phyloP scores from a whole-genome alignment of 2,797 vertebrate species.

The Molossus molossus region DNA sequence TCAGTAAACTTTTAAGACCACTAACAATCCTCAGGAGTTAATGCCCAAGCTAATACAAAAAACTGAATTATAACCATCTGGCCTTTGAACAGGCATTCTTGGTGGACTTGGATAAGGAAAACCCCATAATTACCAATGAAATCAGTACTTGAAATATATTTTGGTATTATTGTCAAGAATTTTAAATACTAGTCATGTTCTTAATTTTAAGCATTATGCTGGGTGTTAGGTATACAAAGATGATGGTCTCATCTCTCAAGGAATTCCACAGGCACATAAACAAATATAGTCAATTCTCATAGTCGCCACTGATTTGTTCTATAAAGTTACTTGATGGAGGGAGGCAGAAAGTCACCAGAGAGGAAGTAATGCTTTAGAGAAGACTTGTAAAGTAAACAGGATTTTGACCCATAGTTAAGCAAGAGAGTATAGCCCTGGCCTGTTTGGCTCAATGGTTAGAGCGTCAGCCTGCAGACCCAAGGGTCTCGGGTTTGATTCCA shows the following conservation, averaged over 20 bases:
- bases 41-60: conserved; percentile 31
- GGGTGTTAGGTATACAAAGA: neutral
- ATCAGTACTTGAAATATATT: conserved; percentile 36
- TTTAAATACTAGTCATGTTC: neutral
- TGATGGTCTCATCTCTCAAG: neutral
- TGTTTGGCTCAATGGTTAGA: no score
- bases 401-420: conserved; percentile 15
- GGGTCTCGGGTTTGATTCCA: no score
- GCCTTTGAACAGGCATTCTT: neutral
- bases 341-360: neutral
- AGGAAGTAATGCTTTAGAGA: conserved; percentile 11
- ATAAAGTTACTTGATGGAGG: neutral
- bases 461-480: no score
- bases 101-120: neutral
- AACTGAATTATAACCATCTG: conserved; percentile 20
- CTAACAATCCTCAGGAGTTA: conserved; percentile 56
- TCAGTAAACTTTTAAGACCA: conserved; percentile 37
- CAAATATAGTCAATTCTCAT: neutral
- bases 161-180: conserved; percentile 38
- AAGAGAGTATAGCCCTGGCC: neutral
- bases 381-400: neutral
- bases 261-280: conserved; percentile 42
- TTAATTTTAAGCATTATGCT: conserved; percentile 14
- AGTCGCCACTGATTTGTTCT: neutral
- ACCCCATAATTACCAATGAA: conserved; percentile 29